Evolutionary conservation across 2,113 vertebrate species (phyloP).

Genomic region (Sphaerodactylus townsendi): DNA sequence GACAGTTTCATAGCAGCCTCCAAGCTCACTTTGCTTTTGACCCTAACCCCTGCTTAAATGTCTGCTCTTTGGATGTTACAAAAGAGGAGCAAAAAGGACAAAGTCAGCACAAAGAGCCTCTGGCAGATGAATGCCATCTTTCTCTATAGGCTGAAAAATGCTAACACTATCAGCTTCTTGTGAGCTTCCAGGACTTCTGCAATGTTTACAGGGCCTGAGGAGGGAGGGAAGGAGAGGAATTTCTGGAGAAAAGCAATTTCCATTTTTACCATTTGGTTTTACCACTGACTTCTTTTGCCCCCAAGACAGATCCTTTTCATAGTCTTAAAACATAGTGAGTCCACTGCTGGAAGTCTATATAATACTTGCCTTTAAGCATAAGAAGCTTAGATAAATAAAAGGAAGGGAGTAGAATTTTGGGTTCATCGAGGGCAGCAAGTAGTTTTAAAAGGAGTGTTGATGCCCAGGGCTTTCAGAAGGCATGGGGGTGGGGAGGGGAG

Average conservation of each 20-base stretch:
- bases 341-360: neutral
- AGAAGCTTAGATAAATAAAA: neutral
- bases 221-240: neutral
- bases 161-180: neutral
- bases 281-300: neutral
- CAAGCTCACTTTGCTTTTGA: neutral
- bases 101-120: neutral
- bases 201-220: neutral
- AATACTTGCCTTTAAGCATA: neutral
- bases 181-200: fast-evolving
- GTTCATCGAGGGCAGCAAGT: neutral
- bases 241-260: neutral
- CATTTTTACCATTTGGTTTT: neutral
- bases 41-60: neutral
- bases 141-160: neutral
- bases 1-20: neutral
- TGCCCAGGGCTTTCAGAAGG: neutral
- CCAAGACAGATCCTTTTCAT: neutral
- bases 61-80: neutral
- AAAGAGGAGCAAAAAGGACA: neutral
- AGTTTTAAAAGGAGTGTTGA: neutral
- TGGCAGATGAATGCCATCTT: fast-evolving
- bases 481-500: neutral
- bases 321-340: neutral
- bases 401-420: neutral